Percentiles rank a stretch among this genome's conserved stretches.
phyloP scores from a whole-genome alignment of 2,113 vertebrate genomes.

The Uropsilus gracilis region DNA sequence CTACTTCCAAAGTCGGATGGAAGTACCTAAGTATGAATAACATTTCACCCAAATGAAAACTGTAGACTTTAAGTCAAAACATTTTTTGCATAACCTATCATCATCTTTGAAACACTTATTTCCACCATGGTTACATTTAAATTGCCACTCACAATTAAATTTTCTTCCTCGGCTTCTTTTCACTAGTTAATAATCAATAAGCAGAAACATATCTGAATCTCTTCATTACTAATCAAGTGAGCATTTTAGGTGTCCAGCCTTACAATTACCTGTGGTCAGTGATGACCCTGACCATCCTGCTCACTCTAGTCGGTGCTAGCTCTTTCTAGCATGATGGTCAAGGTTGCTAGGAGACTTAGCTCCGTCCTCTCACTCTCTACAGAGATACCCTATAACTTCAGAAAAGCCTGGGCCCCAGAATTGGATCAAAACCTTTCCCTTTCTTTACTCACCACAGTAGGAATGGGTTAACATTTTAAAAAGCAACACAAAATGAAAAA shows the following conservation, averaged over 20 bases:
- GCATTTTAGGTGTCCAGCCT: not conserved
- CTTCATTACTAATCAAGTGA: too few species aligned
- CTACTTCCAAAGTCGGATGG: not conserved
- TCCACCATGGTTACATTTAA: slow-evolving; percentile 4
- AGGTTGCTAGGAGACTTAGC: not conserved
- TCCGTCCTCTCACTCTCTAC: not conserved
- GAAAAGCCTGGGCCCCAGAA: not conserved
- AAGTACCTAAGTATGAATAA: not conserved
- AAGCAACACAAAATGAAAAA: not conserved
- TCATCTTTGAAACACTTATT: not conserved
- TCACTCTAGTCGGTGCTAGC: rapidly evolving
- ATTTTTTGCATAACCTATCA: not conserved
- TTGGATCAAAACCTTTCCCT: not conserved
- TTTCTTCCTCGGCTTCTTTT: not conserved
- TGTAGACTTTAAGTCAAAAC: not conserved
- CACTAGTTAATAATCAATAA: not conserved
- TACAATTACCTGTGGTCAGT: not conserved
- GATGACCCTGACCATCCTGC: not conserved
- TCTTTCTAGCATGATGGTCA: not conserved
- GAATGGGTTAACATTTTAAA: not conserved
- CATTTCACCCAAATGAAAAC: not conserved
- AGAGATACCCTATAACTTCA: not conserved
- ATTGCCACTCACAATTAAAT: not conserved
- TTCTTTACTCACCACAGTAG: not conserved
- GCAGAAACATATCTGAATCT: not conserved